Evolutionary conservation across 1,140 invertebrate genomes (phyloP), one percentile per base, ranked within the genome.

Genomic region (Pogonus chalceus): DNA sequence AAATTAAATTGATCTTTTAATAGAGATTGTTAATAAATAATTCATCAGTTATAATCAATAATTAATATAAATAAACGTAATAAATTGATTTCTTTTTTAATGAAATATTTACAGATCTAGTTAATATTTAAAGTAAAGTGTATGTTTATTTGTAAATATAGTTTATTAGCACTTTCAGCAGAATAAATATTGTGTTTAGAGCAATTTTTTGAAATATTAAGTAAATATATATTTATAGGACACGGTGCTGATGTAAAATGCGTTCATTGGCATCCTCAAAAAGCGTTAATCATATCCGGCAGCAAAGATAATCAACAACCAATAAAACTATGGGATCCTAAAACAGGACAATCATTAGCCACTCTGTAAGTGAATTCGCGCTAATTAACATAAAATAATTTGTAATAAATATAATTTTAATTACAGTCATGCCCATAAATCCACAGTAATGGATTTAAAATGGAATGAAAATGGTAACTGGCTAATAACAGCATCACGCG

Each of bases 401-500:
- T 16, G 10, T 37, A 7, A 10, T 16, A 22, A 31, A 51, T 54
- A 35, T 1, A 12, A 12, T 18, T 43, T 22, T 7, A 21, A 50
- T 67, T 71, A n/a, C 62, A 92, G 89, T 46, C 96, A 99, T 76
- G 96, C 95, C 16, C 97, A 99, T 73, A 99, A 99, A 72, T 95
- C 90, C 48, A 98, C 97, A 2, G 96, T 99, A 0, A 99, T 98
- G 92, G 94, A 98, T 69, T 79, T 98, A 2, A 92, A 95, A 70
- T 99, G 96, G 96, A 99, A 99, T 74, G 83, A 87, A 50, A 99
- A 99, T 78, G 97, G 97, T 1, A 98, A 99, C 71, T 99, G 97
- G 96, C 71, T 99, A 31, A 83, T 99, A n/a, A 98, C 96, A 10
- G 96, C 94, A 0, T 98, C 95, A 9, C 76, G 97, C 55, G 97